phyloP scores from a whole-genome alignment of 2,113 vertebrate species.

The Glaucidium brasilianum region DNA sequence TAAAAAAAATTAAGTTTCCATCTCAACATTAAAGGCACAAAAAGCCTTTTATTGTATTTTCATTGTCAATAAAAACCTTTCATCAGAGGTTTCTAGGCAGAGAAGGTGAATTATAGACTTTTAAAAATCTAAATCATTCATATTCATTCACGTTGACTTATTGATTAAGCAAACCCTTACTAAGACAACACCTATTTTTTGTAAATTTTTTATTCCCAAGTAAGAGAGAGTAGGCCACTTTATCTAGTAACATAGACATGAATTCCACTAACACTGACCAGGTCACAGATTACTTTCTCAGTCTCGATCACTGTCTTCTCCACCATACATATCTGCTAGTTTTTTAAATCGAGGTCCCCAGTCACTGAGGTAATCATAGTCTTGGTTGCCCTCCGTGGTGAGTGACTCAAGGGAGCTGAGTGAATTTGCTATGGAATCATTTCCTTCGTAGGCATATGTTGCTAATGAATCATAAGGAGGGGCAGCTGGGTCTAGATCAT shows the following conservation, averaged over 20 bases:
- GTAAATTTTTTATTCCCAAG: constrained; percentile 15
- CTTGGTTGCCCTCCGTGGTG: constrained; percentile 73
- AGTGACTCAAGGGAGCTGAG: constrained; percentile 80
- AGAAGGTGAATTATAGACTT: constrained; percentile 32
- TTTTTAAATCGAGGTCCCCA: constrained; percentile 83
- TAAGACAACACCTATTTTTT: constrained; percentile 74
- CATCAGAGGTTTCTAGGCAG: constrained; percentile 57
- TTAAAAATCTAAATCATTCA: constrained; percentile 7
- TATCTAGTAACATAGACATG: constrained; percentile 52
- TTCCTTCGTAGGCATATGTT: constrained; percentile 80
- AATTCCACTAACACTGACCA: constrained; percentile 33
- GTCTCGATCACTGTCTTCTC: constrained; percentile 76
- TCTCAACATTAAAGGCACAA: constrained; percentile 71
- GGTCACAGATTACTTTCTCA: constrained; percentile 58
- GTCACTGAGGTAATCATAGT: constrained; percentile 79
- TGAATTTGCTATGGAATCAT: constrained; percentile 77
- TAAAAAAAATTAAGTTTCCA: constrained; percentile 55
- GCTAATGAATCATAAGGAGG: constrained; percentile 83
- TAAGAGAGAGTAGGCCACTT: constrained; percentile 64
- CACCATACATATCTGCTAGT: constrained; percentile 81
- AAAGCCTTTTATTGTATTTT: constrained; percentile 74
- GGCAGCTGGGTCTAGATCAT: constrained; percentile 76
- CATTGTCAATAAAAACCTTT: constrained; percentile 53
- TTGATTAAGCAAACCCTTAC: constrained; percentile 72
- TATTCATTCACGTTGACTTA: constrained; percentile 69